Base-by-base conservation (phyloP, 1,140 invertebrate species). In the Lanistes nyassanus region DNA sequence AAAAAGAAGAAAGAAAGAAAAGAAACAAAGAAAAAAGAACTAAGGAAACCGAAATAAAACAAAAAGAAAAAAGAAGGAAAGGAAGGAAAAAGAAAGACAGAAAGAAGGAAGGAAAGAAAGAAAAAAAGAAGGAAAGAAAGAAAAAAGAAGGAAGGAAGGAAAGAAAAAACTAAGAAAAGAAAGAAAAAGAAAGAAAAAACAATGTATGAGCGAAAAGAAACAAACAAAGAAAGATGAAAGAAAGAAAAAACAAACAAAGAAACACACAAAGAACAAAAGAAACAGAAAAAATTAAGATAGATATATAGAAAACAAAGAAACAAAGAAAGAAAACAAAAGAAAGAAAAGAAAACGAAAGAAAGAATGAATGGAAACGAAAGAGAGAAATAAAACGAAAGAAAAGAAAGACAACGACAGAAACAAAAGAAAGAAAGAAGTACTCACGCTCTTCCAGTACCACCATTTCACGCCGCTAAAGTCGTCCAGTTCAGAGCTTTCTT, bases 371-470 rank as follows among this genome's bases (percentile, higher is more conserved):
- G 42, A 36, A 65, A 11, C 9, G 31, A 39, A 3, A 67, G 37
- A 42, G 7, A 67, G 16, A 67, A 0, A 31, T 23, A 47, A 29
- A 39, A 67, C 16, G 47, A n/a, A 67, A 3, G 29, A n/a, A 39
- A 36, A 31, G 11, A 65, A 11, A 6, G 11, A 65, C 11, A 65
- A 31, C 34, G 62, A 65, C 26, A 65, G 19, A 65, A 36, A 34
- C 62, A 65, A 11, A 65, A 65, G 31, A 65, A 31, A 65, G 7
- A 1, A 64, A 9, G 7, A 34, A 11, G 21, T 29, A 64, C 62
- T 64, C 62, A 64, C 62, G 62, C 62, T 64, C 34, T 64, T 64
- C 62, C 62, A 64, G 62, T 31, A 64, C 62, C 62, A 64, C 62
- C 62, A 64, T 64, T 64, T 64, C 62, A 64, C 62, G 1, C 62